Evolutionary conservation across 2,113 vertebrate species (phyloP).

Genomic region (Apodemus sylvaticus): DNA sequence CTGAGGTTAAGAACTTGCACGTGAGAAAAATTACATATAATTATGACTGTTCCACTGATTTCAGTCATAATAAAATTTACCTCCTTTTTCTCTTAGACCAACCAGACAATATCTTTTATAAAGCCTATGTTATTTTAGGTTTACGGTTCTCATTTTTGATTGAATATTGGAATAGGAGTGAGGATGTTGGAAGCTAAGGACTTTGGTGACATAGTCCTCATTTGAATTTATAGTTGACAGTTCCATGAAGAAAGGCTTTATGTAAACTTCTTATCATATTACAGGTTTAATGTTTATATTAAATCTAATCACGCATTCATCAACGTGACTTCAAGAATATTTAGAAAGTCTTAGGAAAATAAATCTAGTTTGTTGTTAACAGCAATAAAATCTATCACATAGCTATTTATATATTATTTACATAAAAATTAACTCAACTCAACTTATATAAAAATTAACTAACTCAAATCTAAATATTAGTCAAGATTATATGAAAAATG

Average conservation of each 20-base stretch:
- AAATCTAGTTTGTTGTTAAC: not conserved
- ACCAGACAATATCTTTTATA: not conserved
- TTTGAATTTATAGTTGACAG: not conserved
- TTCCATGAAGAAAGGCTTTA: not conserved
- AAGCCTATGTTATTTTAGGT: slow-evolving; percentile 32
- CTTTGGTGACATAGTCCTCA: not conserved
- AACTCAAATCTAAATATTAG: not conserved
- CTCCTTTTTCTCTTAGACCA: not conserved
- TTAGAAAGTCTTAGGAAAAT: slow-evolving; percentile 36
- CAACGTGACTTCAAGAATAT: not conserved
- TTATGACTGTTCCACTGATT: not conserved
- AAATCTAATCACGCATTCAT: slow-evolving; percentile 28
- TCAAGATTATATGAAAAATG: slow-evolving; percentile 37
- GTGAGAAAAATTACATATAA: slow-evolving; percentile 13
- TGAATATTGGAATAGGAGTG: not conserved
- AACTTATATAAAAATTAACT: slow-evolving; percentile 8
- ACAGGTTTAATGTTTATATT: not conserved
- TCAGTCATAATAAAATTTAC: not conserved
- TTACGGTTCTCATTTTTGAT: slow-evolving; percentile 46
- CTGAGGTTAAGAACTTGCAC: slow-evolving; percentile 39
- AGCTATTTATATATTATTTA: not conserved
- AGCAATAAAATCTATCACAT: not conserved
- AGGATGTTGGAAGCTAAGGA: not conserved
- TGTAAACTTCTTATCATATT: not conserved
- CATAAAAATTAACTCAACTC: too few relatives aligned